Percentiles rank a stretch among this genome's conserved stretches.
phyloP scores from a whole-genome alignment of 1,140 invertebrate species.

The Phymorhynchus buccinoides region DNA sequence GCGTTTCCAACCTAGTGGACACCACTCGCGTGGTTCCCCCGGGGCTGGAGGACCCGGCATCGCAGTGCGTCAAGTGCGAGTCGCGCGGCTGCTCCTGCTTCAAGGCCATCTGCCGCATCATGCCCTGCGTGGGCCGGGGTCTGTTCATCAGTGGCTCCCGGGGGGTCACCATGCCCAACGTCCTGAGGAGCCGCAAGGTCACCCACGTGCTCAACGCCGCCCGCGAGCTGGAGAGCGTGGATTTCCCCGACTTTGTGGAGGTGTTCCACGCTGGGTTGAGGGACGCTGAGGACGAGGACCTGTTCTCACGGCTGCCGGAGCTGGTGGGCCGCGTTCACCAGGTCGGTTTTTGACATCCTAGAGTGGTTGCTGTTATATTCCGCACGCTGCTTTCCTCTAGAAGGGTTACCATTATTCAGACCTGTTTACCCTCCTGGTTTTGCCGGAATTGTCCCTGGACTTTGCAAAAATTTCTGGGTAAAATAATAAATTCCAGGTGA shows the following conservation, averaged over 20 bases:
- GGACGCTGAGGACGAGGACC: conserved; percentile 80
- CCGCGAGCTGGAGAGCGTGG: conserved; percentile 80
- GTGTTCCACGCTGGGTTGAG: conserved; percentile 76
- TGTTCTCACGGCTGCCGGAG: conserved; percentile 81
- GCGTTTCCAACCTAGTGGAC: too few species aligned
- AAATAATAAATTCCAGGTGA: too few species aligned
- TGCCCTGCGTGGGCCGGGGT: conserved; percentile 64
- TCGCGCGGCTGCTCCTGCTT: neutral
- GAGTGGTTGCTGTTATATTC: too few species aligned
- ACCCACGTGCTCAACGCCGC: conserved; percentile 86
- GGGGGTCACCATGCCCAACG: conserved; percentile 74
- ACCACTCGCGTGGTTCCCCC: too few species aligned
- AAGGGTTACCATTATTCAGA: too few species aligned
- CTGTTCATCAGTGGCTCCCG: conserved; percentile 78
- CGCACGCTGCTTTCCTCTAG: too few species aligned
- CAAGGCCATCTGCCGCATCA: neutral
- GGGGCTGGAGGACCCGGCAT: too few species aligned
- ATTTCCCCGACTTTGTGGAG: conserved; percentile 49
- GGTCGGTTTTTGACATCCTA: too few species aligned
- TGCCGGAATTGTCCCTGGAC: too few species aligned
- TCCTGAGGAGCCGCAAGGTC: conserved; percentile 74
- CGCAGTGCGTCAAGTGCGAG: neutral
- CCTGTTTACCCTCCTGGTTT: too few species aligned
- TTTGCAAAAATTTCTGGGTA: too few species aligned
- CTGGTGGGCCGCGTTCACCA: conserved; percentile 63